Evolutionary conservation across 2,113 vertebrate species (phyloP).

Genomic region (Pantherophis guttatus): DNA sequence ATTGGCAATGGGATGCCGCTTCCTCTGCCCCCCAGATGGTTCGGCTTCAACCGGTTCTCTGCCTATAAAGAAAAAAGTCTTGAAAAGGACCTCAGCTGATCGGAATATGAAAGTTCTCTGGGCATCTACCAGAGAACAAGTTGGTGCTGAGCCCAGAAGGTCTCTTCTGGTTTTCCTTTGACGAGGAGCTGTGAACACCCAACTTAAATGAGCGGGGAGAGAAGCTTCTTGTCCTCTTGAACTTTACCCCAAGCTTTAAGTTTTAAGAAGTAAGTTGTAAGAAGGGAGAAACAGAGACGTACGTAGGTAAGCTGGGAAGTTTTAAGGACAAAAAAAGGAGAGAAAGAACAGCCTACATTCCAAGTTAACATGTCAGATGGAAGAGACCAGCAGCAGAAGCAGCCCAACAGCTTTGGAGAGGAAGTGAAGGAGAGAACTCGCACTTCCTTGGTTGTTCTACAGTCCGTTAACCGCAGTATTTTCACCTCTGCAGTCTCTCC

Average conservation of each 20-base stretch:
- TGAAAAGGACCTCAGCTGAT: conserved; percentile 52
- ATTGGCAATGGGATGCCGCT: conserved; percentile 54
- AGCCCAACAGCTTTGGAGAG: conserved; percentile 66
- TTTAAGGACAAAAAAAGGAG: neutral
- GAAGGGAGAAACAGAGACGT: conserved; percentile 33
- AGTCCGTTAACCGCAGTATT: conserved; percentile 84
- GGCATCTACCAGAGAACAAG: conserved; percentile 29
- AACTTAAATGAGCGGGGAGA: conserved; percentile 54
- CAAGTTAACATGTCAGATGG: conserved; percentile 69
- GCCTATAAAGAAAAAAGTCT: conserved; percentile 63
- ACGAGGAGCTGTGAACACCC: conserved; percentile 49
- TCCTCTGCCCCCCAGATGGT: conserved; percentile 48
- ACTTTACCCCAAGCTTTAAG: conserved; percentile 65
- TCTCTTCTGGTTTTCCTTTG: conserved; percentile 28
- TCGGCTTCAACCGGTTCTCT: conserved; percentile 66
- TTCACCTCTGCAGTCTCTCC: conserved; percentile 94
- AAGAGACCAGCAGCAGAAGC: conserved; percentile 61
- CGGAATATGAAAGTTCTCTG: conserved; percentile 60
- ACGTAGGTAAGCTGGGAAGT: neutral
- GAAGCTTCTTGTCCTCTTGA: conserved; percentile 54
- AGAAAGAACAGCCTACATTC: neutral
- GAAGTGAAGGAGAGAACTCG: conserved; percentile 59
- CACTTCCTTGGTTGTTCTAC: conserved; percentile 61
- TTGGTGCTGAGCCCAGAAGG: conserved; percentile 38
- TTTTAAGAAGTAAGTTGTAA: conserved; percentile 39